Conservation (phyloP, 2,113 vertebrate genomes). For the Thinocorus orbignyianus region DNA sequence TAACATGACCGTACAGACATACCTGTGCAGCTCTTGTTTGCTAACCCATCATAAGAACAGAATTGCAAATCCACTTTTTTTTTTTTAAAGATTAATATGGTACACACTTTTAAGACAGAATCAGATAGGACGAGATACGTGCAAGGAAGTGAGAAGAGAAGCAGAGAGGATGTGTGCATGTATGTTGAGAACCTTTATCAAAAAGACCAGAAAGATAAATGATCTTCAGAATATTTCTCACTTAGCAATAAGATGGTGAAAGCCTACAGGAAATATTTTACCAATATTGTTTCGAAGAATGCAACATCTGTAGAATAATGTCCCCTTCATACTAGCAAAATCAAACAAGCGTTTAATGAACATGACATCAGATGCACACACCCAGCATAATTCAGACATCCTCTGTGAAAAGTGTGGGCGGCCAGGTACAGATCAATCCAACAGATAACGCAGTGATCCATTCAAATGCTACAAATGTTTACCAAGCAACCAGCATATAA, state of each 20-base stretch:
- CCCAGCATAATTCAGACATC: constrained; percentile 23
- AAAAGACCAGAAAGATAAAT: neutral
- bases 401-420: constrained; percentile 66
- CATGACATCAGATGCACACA: constrained; percentile 23
- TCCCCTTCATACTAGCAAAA: neutral
- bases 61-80: neutral
- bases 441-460: neutral
- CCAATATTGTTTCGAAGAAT: neutral
- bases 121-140: neutral
- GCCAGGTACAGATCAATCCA: neutral
- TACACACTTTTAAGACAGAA: neutral
- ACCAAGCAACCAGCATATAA: neutral
- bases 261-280: neutral
- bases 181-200: neutral
- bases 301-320: neutral
- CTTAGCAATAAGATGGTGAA: neutral
- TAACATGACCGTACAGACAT: neutral
- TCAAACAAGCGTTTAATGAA: neutral
- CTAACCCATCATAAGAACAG: neutral
- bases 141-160: neutral
- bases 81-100: neutral
- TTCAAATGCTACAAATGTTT: neutral
- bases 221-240: neutral
- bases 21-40: neutral
- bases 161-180: neutral